These are phyloP conservation scores for Hylomyscus alleni DNA, from an alignment of 2,797 vertebrate species.

Conservation along the genomic window DNA sequence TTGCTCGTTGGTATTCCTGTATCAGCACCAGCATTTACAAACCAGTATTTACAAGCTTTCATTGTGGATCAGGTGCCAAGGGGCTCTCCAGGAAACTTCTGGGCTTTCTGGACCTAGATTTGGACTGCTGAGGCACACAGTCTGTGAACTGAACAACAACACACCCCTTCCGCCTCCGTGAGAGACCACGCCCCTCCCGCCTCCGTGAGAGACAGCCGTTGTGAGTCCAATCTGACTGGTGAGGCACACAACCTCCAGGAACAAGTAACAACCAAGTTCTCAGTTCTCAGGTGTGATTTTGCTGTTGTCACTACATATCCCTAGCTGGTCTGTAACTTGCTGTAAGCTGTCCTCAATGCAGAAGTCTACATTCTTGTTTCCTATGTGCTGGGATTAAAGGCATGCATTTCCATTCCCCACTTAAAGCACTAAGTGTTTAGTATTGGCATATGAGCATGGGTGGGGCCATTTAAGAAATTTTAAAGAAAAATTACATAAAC, in stretches of 20 bases:
- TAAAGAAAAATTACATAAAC: background rate
- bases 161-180: too few species aligned
- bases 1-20: background rate
- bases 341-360: background rate
- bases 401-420: background rate
- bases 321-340: background rate
- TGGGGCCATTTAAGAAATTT: background rate
- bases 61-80: background rate
- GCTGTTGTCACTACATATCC: background rate
- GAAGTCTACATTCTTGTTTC: background rate
- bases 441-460: background rate
- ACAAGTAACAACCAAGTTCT: background rate
- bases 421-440: background rate
- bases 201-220: background rate
- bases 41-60: background rate
- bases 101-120: background rate
- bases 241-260: background rate
- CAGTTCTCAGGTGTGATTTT: background rate
- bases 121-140: background rate
- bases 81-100: background rate
- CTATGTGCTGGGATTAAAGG: background rate
- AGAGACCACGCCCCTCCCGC: too few species aligned
- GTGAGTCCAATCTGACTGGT: background rate
- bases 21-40: background rate
- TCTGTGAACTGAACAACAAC: background rate